Conservation (phyloP, 2,113 vertebrate genomes). For the Gnathonemus echidnorhynchus region DNA sequence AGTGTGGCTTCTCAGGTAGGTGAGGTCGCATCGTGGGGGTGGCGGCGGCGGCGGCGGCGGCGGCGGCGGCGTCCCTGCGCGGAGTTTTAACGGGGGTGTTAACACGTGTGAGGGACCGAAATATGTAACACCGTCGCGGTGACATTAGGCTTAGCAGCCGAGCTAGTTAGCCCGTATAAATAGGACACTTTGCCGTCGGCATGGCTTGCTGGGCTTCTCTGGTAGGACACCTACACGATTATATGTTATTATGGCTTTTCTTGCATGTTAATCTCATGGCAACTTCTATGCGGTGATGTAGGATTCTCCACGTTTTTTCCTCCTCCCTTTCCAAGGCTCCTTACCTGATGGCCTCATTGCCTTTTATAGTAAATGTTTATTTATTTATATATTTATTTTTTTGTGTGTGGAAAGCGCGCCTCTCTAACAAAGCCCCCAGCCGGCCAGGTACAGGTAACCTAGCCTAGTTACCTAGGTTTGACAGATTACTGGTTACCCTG, state of each 20-base stretch:
- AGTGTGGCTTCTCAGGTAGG: conserved; percentile 48
- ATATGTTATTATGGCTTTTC: neutral
- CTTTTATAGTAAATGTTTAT: conserved; percentile 1
- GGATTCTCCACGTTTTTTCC: conserved; percentile 4
- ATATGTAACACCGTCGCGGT: conserved; percentile 56
- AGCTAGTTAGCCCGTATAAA: conserved; percentile 55
- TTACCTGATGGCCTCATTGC: conserved; percentile 6
- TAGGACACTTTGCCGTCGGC: conserved; percentile 44
- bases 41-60: conserved; percentile 15
- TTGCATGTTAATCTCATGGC: conserved; percentile 15
- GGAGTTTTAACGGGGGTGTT: conserved; percentile 54
- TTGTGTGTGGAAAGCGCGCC: neutral
- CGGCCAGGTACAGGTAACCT: conserved; percentile 12
- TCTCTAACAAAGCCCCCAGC: conserved; percentile 8
- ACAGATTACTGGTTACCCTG: neutral
- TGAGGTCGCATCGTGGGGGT: conserved; percentile 47
- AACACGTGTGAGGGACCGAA: conserved; percentile 55
- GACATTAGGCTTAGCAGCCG: conserved; percentile 56
- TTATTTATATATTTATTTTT: neutral
- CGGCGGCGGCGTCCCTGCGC: conserved; percentile 38
- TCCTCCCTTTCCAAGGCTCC: neutral
- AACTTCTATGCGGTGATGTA: conserved; percentile 1
- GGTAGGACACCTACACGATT: neutral
- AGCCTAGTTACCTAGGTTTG: neutral
- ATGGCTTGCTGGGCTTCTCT: conserved; percentile 11